Evolutionary conservation across 1,140 invertebrate genomes (phyloP).

Genomic region (Drosophila persimilis): DNA sequence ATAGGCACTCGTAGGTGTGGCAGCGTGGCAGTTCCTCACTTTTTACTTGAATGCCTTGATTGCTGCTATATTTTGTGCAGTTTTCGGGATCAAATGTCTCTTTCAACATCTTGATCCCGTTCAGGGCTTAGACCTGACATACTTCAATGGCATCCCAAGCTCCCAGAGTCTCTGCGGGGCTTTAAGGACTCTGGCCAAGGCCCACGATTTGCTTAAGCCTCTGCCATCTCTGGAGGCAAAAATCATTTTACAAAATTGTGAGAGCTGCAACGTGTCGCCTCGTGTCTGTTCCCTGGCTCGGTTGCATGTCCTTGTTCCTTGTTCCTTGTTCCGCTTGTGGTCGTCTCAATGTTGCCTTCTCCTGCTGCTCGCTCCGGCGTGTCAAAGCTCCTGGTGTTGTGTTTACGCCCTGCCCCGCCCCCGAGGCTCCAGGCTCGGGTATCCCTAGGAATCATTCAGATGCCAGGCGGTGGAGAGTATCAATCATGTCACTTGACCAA

Average conservation of each 20-base stretch:
- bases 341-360: constrained; percentile 23
- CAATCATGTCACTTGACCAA: constrained; percentile 78
- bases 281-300: not conserved
- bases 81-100: no score
- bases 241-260: constrained; percentile 32
- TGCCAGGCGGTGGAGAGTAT: constrained; percentile 38
- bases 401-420: constrained; percentile 19
- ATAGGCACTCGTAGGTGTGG: no score
- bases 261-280: constrained; percentile 27
- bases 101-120: no score
- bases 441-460: constrained; percentile 39
- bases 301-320: not conserved
- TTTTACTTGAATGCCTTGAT: no score
- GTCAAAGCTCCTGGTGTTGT: constrained; percentile 43
- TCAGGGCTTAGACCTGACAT: no score
- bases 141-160: no score
- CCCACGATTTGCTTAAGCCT: not conserved
- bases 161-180: no score
- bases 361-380: constrained; percentile 21
- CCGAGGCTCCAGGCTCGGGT: constrained; percentile 19
- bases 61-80: no score
- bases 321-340: constrained; percentile 14
- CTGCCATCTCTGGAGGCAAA: constrained; percentile 2
- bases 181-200: no score
- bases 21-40: no score